Conservation (phyloP, 2,888 invertebrate genomes). For the Carpatolechia fugitivella region DNA sequence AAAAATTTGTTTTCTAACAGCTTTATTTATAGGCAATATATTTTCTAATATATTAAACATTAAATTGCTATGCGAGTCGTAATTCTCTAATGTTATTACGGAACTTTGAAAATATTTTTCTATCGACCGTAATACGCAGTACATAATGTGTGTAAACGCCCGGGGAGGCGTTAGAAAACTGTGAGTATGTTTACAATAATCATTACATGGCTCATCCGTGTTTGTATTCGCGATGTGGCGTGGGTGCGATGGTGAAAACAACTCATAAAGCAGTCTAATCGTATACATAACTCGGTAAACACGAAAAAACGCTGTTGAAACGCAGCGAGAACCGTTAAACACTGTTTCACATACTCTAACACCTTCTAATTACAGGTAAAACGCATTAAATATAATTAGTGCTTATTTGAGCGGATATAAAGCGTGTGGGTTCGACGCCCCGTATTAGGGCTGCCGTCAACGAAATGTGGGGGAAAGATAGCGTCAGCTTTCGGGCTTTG, state of each 20-base stretch:
- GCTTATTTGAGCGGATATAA: slow-evolving; percentile 67
- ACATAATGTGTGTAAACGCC: slow-evolving; percentile 13
- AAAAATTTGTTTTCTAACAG: not conserved
- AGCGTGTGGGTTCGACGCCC: slow-evolving; percentile 57
- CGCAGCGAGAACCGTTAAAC: slow-evolving; percentile 57
- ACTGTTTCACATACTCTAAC: slow-evolving; percentile 69
- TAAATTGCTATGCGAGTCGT: not conserved
- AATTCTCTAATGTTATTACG: not conserved
- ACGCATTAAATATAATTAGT: slow-evolving; percentile 74
- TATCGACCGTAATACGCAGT: slow-evolving; percentile 11
- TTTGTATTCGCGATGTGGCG: slow-evolving; percentile 56
- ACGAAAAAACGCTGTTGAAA: slow-evolving; percentile 55
- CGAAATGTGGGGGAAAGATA: too few species aligned
- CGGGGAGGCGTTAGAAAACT: slow-evolving; percentile 40
- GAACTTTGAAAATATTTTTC: slow-evolving; percentile 1
- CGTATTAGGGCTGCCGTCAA: slow-evolving; percentile 18
- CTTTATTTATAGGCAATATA: not conserved
- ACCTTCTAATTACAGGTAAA: slow-evolving; percentile 76
- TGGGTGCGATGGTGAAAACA: slow-evolving; percentile 54
- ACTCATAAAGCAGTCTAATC: slow-evolving; percentile 64
- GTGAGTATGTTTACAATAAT: slow-evolving; percentile 56
- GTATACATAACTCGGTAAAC: slow-evolving; percentile 54
- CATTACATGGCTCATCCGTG: slow-evolving; percentile 52
- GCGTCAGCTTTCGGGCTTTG: slow-evolving; percentile 9
- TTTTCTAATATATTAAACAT: not conserved